phyloP scores from a whole-genome alignment of 2,888 invertebrate genomes.

The Chirona hameri region DNA sequence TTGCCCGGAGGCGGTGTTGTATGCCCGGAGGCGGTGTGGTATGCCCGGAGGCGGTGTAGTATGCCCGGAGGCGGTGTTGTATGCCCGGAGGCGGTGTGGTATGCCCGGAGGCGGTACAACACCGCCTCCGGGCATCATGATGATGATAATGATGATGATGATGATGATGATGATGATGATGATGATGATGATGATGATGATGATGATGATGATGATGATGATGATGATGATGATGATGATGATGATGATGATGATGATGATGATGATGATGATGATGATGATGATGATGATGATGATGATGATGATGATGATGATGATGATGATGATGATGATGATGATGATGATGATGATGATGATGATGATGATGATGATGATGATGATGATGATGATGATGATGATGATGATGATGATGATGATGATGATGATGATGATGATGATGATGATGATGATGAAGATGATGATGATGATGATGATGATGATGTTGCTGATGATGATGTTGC shows the following conservation, averaged over 20 bases:
- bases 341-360: constrained; percentile 22
- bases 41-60: too few relatives aligned
- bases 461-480: too few relatives aligned
- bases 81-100: too few relatives aligned
- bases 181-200: constrained; percentile 22
- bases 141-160: constrained; percentile 11
- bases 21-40: too few relatives aligned
- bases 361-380: constrained; percentile 22
- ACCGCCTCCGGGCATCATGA: too few relatives aligned
- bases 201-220: constrained; percentile 22
- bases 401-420: constrained; percentile 22
- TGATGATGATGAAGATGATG: constrained; percentile 7
- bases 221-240: constrained; percentile 22
- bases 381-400: constrained; percentile 22
- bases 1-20: too few relatives aligned
- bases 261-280: constrained; percentile 22
- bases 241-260: constrained; percentile 22
- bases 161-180: constrained; percentile 22
- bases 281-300: constrained; percentile 22
- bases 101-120: too few relatives aligned
- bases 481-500: too few relatives aligned
- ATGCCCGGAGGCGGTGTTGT: too few relatives aligned
- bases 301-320: constrained; percentile 22
- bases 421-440: constrained; percentile 22
- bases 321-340: constrained; percentile 22